These are phyloP conservation scores for Rhizomys pruinosus DNA, from an alignment of 2,113 vertebrate genomes.

Conservation along the genomic window DNA sequence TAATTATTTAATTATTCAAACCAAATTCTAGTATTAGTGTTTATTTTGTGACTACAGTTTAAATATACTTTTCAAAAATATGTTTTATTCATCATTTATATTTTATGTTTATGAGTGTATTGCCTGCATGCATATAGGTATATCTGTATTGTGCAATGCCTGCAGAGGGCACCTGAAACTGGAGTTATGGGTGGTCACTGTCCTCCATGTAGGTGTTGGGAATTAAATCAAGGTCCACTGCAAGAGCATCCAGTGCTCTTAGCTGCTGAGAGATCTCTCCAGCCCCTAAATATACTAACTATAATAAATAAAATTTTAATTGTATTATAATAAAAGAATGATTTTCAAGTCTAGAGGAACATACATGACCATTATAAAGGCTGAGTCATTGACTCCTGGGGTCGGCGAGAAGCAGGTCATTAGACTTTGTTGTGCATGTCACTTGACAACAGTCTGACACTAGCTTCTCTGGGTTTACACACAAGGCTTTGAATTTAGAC, in stretches of 20 bases:
- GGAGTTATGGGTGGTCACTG: no score
- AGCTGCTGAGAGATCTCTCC: no score
- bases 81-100: no score
- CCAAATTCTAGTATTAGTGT: neutral
- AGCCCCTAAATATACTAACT: neutral
- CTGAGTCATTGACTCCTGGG: neutral
- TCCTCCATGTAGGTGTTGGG: no score
- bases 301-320: neutral
- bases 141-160: no score
- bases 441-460: neutral
- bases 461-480: neutral
- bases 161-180: no score
- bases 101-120: no score
- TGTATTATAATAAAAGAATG: neutral
- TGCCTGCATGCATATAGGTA: no score
- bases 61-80: neutral
- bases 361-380: neutral
- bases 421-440: neutral
- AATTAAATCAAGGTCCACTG: no score
- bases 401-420: neutral
- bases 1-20: neutral
- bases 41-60: neutral
- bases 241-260: no score
- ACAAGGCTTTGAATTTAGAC: neutral
- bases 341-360: neutral